phyloP scores from a whole-genome alignment of 1,140 invertebrate genomes.

The Doryteuthis pealeii region DNA sequence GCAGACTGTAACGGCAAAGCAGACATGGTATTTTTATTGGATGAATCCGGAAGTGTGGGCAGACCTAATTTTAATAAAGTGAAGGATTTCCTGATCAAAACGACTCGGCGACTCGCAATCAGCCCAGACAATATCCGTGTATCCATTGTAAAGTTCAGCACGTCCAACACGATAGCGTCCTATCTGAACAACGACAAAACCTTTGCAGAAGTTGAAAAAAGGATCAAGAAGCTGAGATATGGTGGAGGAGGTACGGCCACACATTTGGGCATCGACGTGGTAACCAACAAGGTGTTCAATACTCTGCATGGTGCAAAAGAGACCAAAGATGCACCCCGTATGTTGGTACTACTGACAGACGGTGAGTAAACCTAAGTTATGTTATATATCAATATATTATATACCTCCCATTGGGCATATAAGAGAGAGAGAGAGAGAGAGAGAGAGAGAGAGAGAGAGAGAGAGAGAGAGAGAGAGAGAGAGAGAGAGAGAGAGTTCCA shows the following conservation, averaged over 20 bases:
- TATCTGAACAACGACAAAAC: conserved; percentile 19
- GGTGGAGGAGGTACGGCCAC: conserved; percentile 26
- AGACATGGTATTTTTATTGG: conserved; percentile 32
- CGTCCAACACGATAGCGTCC: conserved; percentile 13
- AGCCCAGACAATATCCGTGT: conserved; percentile 15
- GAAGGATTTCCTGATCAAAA: conserved; percentile 26
- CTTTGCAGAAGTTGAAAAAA: conserved; percentile 16
- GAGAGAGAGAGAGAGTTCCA: no score
- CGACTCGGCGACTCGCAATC: conserved; percentile 20
- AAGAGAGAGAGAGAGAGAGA: no score
- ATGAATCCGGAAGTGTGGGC: conserved; percentile 28
- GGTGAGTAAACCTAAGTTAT: conserved; percentile 10
- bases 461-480: no score
- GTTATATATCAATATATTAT: no score
- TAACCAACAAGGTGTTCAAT: conserved; percentile 18
- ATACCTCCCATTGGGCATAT: no score
- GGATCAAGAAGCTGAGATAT: conserved; percentile 20
- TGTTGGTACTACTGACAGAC: conserved; percentile 28
- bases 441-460: no score
- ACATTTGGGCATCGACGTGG: conserved; percentile 20
- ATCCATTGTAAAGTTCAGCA: conserved; percentile 19
- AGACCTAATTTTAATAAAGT: conserved; percentile 23
- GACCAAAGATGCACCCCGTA: background rate
- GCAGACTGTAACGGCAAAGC: conserved; percentile 31
- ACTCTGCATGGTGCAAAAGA: background rate